A percentile compares a stretch with the other conserved stretches of the same genome.
These are phyloP conservation scores for Monodelphis domestica DNA, from an alignment of 2,797 vertebrate species.

Conservation along the genomic window DNA sequence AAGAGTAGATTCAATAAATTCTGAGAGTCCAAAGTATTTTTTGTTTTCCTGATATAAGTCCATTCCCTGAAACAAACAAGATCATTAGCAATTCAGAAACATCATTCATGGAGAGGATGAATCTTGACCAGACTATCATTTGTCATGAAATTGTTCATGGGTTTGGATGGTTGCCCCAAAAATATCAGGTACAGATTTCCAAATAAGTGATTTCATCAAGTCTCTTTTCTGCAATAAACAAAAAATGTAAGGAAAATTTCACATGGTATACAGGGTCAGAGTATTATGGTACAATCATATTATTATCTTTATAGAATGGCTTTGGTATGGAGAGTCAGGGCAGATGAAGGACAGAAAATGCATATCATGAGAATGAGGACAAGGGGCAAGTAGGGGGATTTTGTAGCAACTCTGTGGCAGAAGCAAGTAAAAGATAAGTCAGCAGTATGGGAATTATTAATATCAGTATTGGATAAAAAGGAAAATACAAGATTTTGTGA, in stretches of 20 bases:
- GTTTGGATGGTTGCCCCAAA: background rate
- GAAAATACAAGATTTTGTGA: background rate
- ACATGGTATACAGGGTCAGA: background rate
- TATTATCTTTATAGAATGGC: background rate
- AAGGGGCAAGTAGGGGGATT: background rate
- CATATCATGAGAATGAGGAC: background rate
- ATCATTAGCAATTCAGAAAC: background rate
- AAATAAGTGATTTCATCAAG: rapidly evolving
- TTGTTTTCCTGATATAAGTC: conserved; percentile 94
- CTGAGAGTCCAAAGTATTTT: conserved; percentile 95
- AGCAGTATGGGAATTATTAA: background rate
- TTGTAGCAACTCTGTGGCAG: background rate
- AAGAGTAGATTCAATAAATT: conserved; percentile 94
- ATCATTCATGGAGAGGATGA: rapidly evolving
- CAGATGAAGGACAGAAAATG: background rate
- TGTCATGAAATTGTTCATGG: background rate
- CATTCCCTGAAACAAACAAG: conserved; percentile 87
- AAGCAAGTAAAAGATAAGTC: background rate
- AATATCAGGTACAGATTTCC: background rate
- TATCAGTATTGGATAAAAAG: background rate
- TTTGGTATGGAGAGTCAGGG: background rate
- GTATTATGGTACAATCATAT: background rate
- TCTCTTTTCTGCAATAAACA: background rate
- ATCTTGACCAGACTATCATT: background rate
- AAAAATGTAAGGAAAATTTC: background rate